These are phyloP conservation scores for Cephus cinctus DNA, from an alignment of 1,140 invertebrate species.

Conservation along the genomic window DNA sequence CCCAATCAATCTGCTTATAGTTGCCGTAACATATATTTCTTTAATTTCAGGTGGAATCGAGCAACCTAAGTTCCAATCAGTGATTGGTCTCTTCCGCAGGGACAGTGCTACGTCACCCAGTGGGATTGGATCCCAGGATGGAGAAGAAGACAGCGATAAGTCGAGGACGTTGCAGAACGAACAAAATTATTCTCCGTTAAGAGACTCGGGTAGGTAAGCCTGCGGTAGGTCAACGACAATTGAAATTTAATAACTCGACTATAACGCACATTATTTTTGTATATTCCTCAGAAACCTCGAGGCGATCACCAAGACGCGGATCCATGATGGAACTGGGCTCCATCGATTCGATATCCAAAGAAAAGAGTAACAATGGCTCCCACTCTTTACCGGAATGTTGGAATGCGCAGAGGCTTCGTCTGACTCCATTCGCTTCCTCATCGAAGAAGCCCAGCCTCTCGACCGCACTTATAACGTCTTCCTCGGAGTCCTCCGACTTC, in stretches of 20 bases:
- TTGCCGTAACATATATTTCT: background rate
- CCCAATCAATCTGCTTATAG: background rate
- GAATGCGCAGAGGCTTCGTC: constrained; percentile 42
- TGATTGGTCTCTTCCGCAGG: constrained; percentile 55
- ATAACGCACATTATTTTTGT: constrained; percentile 24
- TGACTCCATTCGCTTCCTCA: constrained; percentile 40
- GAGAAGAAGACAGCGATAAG: constrained; percentile 43
- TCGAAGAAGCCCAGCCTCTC: constrained; percentile 41
- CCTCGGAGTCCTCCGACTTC: constrained; percentile 45
- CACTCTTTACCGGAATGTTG: constrained; percentile 51
- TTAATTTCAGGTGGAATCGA: constrained; percentile 53
- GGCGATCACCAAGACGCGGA: constrained; percentile 38
- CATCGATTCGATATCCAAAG: constrained; percentile 41
- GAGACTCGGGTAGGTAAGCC: constrained; percentile 32
- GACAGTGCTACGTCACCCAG: constrained; percentile 44
- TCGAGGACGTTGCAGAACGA: constrained; percentile 37
- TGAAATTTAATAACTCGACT: constrained; percentile 21
- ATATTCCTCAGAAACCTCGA: constrained; percentile 9
- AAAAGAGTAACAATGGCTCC: constrained; percentile 37
- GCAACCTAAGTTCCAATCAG: constrained; percentile 54
- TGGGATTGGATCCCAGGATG: constrained; percentile 36
- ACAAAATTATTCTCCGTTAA: constrained; percentile 35
- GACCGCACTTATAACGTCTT: constrained; percentile 47
- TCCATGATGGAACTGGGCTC: constrained; percentile 53
- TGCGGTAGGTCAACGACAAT: constrained; percentile 4